Evolutionary conservation across 2,797 vertebrate genomes (phyloP), one percentile per base, ranked within the genome.

Genomic region (Bucorvus abyssinicus): DNA sequence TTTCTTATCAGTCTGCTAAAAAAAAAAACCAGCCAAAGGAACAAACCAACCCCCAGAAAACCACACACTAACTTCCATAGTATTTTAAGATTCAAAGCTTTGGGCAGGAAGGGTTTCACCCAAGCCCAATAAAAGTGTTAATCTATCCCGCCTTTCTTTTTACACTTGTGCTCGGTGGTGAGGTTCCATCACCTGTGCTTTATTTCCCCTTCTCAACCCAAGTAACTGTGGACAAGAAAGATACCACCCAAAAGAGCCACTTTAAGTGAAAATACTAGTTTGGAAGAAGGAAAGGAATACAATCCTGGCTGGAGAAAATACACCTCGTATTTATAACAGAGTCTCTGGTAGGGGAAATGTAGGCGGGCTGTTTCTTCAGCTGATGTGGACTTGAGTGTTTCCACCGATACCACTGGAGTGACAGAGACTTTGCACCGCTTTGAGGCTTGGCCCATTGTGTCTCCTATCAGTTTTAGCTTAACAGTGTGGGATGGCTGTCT

Each of bases 81-180:
- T 59, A 15, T 52, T 91, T 93, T 36, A 82, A 84, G 67, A 57
- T 89, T 79, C 56, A 63, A 95, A 83, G 42, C 69, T 93, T 76
- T 50, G 47, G 23, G 18, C 49, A 63, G 53, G 26, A 32, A 59
- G 42, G 14, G 22, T 89, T 92, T 94, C 50, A 77, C 24, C 22
- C 22, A 55, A 87, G 27, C 57, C 55, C 27, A 49, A 42, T 65
- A 38, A 12, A 77, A 77, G 22, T 14, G n/a, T 85, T 68, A n/a
- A 11, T 60, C 15, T 61, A 2, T 44, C 53, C 55, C 90, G 36
- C 53, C 21, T 90, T 87, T 75, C 22, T 29, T 77, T 85, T 81
- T 75, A 69, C n/a, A 27, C 61, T 80, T 47, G 7, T 38, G n/a
- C 20, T 69, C 45, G 2, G 0, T 29, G 36, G 52, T 65, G 57